phyloP scores from a whole-genome alignment of 1,140 invertebrate genomes.

The Drepana arcuata region DNA sequence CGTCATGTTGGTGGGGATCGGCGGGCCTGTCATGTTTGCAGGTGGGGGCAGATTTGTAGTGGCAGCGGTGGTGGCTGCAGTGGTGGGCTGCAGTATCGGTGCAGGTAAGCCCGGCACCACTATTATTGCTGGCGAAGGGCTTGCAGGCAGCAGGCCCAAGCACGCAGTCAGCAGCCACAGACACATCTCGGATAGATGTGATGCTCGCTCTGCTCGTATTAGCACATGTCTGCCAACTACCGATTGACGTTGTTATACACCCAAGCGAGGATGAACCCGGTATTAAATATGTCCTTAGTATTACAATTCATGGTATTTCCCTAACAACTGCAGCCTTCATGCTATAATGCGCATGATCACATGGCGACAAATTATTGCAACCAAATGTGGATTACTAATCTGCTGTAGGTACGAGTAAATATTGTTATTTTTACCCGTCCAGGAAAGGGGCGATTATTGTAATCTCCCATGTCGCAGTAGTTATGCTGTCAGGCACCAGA shows the following conservation, averaged over 20 bases:
- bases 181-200: slow-evolving; percentile 54
- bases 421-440: slow-evolving; percentile 17
- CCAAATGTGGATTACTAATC: slow-evolving; percentile 57
- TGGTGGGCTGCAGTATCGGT: slow-evolving; percentile 38
- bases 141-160: slow-evolving; percentile 47
- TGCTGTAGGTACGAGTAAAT: slow-evolving; percentile 22
- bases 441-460: no score
- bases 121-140: slow-evolving; percentile 35
- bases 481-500: no score
- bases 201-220: no score
- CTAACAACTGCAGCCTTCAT: slow-evolving; percentile 62
- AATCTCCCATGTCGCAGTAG: no score
- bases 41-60: slow-evolving; percentile 14
- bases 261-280: slow-evolving; percentile 33
- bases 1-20: slow-evolving; percentile 2
- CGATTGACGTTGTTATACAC: no score
- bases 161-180: slow-evolving; percentile 66
- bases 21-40: slow-evolving; percentile 1
- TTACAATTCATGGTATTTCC: slow-evolving; percentile 59
- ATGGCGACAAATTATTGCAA: slow-evolving; percentile 61
- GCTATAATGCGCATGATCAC: slow-evolving; percentile 47
- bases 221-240: no score
- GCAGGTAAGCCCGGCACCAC: slow-evolving; percentile 37
- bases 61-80: slow-evolving; percentile 23
- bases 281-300: slow-evolving; percentile 62